Evolutionary conservation across 2,888 invertebrate genomes (phyloP), one percentile per base, ranked within the genome.

Genomic region (Margaritifera margaritifera): DNA sequence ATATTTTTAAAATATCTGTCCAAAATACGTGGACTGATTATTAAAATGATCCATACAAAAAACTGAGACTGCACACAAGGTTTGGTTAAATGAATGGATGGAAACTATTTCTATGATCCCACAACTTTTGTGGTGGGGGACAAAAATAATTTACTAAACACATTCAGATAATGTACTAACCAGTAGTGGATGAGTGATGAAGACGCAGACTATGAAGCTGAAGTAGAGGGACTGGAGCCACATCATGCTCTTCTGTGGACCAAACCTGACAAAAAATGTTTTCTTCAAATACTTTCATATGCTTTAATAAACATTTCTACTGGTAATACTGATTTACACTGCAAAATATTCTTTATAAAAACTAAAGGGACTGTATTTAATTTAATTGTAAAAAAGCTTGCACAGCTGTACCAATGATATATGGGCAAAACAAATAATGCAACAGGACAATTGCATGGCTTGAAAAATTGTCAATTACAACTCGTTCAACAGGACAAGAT

Each of bases 201-300:
- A 89, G 50, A 88, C 78, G 71, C 88, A 89, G 60, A 86, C 80
- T 66, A 88, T 80, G 62, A 87, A 74, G 66, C 87, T 88, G 83
- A 89, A 87, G 83, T 88, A 87, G 11, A 89, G 78, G 1, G 88
- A 87, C 80, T 89, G 89, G 58, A 89, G 69, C 89, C 89, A 89
- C 72, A 85, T 74, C 1, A 84, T 82, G 65, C 86, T 86, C 77
- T 85, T 87, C 8, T 81, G 79, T 15, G 75, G 71, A 19, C 88
- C 87, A 82, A 89, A 88, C 71, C 88, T 88, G 78, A 19, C 75
- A 74, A 62, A 58, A 51, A 64, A 8, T 24, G 25, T 18, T 24
- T 27, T 18, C 6, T 20, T 59, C 11, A 20, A 57, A 20, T 11
- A 57, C n/a, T 19, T 24, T n/a, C 2, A 59, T 20, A 20, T 27